Conservation (phyloP, 2,113 vertebrate genomes). For the Melanerpes aurifrons region DNA sequence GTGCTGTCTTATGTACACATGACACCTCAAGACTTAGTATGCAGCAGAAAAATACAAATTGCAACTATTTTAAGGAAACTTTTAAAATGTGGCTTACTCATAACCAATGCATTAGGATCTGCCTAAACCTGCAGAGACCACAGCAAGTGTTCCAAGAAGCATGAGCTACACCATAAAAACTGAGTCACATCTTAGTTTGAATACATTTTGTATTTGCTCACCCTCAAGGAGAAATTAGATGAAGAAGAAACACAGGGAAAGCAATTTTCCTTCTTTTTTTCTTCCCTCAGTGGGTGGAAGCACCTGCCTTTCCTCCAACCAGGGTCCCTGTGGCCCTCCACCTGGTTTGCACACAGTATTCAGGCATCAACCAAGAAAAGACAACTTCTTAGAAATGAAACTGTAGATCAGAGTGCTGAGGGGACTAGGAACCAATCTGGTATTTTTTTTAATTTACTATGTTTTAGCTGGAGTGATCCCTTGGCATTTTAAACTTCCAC, state of each 20-base stretch:
- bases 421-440: background rate
- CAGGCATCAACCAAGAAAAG: background rate
- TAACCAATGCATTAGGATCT: fast-evolving
- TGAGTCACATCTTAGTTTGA: fast-evolving
- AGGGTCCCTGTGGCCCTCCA: background rate
- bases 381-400: background rate
- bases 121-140: background rate
- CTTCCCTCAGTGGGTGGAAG: background rate
- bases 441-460: background rate
- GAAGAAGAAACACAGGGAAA: fast-evolving
- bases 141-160: fast-evolving
- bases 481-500: background rate
- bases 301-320: background rate
- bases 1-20: fast-evolving
- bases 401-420: background rate
- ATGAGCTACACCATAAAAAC: fast-evolving
- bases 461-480: background rate
- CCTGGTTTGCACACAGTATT: background rate
- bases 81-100: fast-evolving
- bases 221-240: background rate
- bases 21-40: fast-evolving
- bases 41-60: no score
- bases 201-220: background rate
- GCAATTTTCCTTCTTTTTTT: background rate
- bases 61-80: fast-evolving